Evolutionary conservation across 2,113 vertebrate genomes (phyloP), one percentile per base, ranked within the genome.

Genomic region (Ciconia stormi): DNA sequence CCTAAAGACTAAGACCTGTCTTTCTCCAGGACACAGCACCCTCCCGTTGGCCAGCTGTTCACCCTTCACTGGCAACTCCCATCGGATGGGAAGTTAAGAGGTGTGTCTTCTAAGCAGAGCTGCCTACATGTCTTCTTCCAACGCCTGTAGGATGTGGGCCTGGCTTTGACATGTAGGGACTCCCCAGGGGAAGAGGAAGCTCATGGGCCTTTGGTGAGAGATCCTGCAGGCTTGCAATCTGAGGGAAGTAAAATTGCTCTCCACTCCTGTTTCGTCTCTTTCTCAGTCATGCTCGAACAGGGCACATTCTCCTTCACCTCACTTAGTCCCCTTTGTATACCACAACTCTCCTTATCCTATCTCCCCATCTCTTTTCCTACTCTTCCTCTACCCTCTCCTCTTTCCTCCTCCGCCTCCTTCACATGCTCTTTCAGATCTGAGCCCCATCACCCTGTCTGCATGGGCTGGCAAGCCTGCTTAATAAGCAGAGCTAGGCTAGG

Each of bases 81-180:
- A 77, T n/a, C n/a, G 2, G 1, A 38, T 26, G 6, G n/a, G 58
- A 77, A 80, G 46, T 36, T 46, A 56, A 77, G 70, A 92, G 26
- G 16, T 52, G 18, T 25, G 30, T 67, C 80, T 44, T 65, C 36
- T 18, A 32, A 61, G 30, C 19, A 21, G 46, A 89, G 21, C 50
- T 92, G 67, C 27, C 67, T 44, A 42, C 23, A 12, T 9, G 11
- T 36, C 46, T 77, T 87, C 56, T 91, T n/a, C 55, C 7, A 4
- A 58, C 0, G 0, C 25, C 52, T 76, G 47, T 22, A 52, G 55
- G 50, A 21, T 1, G 1, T 23, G 32, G 27, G 32, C 25, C 47
- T 82, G 50, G 42, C 47, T 85, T 71, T 84, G 84, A 62, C 4
- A 1, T n/a, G 63, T n/a, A 74, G 26, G 52, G 38, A 50, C 70